Evolutionary conservation across 92 coral and sea anemone species (phyloP).

Genomic region (Palythoa caribaeorum): DNA sequence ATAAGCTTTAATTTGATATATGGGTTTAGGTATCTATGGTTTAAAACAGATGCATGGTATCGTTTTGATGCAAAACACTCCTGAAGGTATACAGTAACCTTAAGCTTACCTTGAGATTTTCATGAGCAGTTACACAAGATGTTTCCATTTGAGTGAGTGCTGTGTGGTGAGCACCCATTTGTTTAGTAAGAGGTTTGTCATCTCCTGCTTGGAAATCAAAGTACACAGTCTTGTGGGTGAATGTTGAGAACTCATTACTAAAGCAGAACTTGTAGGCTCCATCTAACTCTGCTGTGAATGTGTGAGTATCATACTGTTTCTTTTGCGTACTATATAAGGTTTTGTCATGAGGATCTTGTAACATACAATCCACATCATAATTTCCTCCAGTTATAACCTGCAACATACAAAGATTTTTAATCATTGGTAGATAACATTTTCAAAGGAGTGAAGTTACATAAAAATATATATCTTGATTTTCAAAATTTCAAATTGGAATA

Average conservation of each 20-base stretch:
- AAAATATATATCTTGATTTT: no score
- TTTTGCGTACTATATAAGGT: slow-evolving; percentile 83
- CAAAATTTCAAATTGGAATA: no score
- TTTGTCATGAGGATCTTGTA: slow-evolving; percentile 84
- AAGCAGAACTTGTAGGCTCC: slow-evolving; percentile 98
- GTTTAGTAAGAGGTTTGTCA: slow-evolving; percentile 80
- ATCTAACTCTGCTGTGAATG: slow-evolving; percentile 79
- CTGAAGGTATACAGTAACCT: no score
- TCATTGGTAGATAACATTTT: background rate
- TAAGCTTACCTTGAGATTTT: slow-evolving; percentile 87
- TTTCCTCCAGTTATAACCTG: slow-evolving; percentile 99
- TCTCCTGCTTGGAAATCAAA: slow-evolving; percentile 99
- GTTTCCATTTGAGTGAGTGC: slow-evolving; percentile 95
- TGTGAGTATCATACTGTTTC: slow-evolving; percentile 96
- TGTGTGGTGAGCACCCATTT: slow-evolving; percentile 89
- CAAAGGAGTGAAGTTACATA: no score
- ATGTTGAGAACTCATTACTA: slow-evolving; percentile 99
- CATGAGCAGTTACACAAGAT: slow-evolving; percentile 94
- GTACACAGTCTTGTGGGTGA: slow-evolving; percentile 97
- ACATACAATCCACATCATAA: slow-evolving; percentile 94
- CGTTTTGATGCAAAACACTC: no score
- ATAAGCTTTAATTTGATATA: no score
- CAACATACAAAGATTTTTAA: background rate
- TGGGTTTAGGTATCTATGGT: no score
- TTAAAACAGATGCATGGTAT: no score